Base-by-base conservation (phyloP, 2,113 vertebrate species). In the Recurvirostra avosetta region DNA sequence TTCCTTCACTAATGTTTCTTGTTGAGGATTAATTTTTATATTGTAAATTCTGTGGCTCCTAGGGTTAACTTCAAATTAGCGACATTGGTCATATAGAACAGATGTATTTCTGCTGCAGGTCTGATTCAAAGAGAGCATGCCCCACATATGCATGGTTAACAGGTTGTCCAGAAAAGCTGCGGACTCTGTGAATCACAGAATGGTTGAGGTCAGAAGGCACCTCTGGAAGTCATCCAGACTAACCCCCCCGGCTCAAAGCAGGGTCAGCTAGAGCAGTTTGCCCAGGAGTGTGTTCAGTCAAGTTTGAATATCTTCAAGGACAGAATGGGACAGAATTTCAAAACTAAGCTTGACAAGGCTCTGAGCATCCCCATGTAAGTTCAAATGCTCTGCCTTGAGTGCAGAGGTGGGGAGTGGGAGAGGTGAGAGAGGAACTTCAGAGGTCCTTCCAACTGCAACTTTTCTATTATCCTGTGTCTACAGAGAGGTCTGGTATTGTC, bases 281-380 rank as follows among this genome's bases (percentile, higher is more conserved):
- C 49, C 34, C 81, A 50, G 66, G 49, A 50, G 49, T 23, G 23
- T 8, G 23, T 50, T 13, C 49, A 50, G 23, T 50, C 49, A 8
- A 50, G 25, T 68, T 43, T 76, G 59, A 70, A 30, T 7, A 72
- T 49, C 52, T 70, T 34, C 40, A 77, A 38, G 76, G 50, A 18
- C 61, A 30, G 65, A 66, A 41, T 11, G 26, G 67, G 32, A 41
- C 30, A 56, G 53, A 86, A 88, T 49, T 91, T 81, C n/a, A 50
- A 34, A 82, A 38, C 18, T 49, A 15, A 59, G n/a, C 29, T 50
- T 66, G 52, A 11, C 16, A 25, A 78, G 7, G 43, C 27, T 14
- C 7, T 68, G 72, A 80, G 40, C 41, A 41, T 68, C 49, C 38
- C 12, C 0, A 0, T 11, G 0, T 22, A 25, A n/a, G 50, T 43